Evolutionary conservation across 2,888 invertebrate genomes (phyloP).

Genomic region (Acleris literana): DNA sequence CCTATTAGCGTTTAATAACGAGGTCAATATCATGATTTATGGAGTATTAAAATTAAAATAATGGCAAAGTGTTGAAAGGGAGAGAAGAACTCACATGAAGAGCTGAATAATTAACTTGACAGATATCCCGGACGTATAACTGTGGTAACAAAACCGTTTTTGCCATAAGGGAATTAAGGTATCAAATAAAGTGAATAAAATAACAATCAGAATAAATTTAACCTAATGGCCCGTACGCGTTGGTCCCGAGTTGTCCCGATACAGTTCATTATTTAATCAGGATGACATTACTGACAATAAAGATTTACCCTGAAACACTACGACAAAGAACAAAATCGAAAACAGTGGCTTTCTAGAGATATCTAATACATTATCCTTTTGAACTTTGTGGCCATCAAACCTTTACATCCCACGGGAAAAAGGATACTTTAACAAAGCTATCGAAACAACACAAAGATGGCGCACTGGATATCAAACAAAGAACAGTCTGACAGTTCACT

Average conservation of each 20-base stretch:
- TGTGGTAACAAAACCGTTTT: not conserved
- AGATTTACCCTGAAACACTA: constrained; percentile 4
- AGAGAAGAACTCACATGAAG: too few species aligned
- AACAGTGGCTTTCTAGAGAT: not conserved
- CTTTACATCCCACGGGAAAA: constrained; percentile 56
- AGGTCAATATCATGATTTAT: not conserved
- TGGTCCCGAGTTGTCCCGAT: not conserved
- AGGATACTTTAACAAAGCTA: constrained; percentile 62
- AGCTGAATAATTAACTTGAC: not conserved
- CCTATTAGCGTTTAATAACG: not conserved
- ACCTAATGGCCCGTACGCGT: constrained; percentile 4
- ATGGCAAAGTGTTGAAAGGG: not conserved
- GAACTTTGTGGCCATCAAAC: constrained; percentile 64
- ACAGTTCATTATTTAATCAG: constrained; percentile 15
- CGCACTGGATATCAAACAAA: constrained; percentile 13
- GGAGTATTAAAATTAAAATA: constrained; percentile 1
- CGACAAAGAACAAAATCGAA: constrained; percentile 11
- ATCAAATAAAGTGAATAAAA: constrained; percentile 7
- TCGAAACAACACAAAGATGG: constrained; percentile 49
- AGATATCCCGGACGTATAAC: not conserved
- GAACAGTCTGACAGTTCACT: constrained; percentile 3
- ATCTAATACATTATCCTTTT: constrained; percentile 51
- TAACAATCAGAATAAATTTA: constrained; percentile 21
- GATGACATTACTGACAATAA: constrained; percentile 9
- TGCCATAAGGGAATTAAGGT: constrained; percentile 2